Percentiles rank a stretch among this genome's conserved stretches.
Evolutionary conservation across 2,888 invertebrate genomes (phyloP).

Genomic region (Spisula subtruncata): DNA sequence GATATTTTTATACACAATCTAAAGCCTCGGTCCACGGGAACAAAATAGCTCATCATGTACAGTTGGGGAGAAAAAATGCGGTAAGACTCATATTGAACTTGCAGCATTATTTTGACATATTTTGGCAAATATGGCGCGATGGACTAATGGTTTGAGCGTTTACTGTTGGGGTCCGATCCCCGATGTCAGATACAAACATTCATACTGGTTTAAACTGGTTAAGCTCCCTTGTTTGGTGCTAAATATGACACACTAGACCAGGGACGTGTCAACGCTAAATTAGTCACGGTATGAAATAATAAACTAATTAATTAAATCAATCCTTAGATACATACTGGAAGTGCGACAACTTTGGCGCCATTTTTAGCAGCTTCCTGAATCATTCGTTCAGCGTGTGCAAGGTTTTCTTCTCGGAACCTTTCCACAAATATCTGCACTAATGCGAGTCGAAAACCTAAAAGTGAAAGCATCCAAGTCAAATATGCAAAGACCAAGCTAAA

Average conservation of each 20-base stretch:
- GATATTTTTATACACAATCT: too few species aligned
- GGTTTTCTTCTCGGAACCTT: conserved; percentile 92
- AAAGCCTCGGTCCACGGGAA: too few species aligned
- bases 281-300: background rate
- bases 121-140: too few species aligned
- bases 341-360: conserved; percentile 90
- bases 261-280: too few species aligned
- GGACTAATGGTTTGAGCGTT: too few species aligned
- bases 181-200: too few species aligned
- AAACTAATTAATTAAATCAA: background rate
- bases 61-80: background rate
- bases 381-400: conserved; percentile 92
- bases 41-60: background rate
- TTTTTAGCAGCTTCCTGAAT: conserved; percentile 91
- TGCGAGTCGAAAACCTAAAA: conserved; percentile 90
- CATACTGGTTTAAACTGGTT: too few species aligned
- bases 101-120: background rate
- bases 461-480: background rate
- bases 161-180: too few species aligned
- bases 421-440: conserved; percentile 94
- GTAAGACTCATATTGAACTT: background rate
- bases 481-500: too few species aligned
- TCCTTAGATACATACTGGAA: conserved; percentile 89
- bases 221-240: too few species aligned
- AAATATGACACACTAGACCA: too few species aligned